Conservation (phyloP, 2,888 invertebrate species). For the Rugalucina vietnamica region DNA sequence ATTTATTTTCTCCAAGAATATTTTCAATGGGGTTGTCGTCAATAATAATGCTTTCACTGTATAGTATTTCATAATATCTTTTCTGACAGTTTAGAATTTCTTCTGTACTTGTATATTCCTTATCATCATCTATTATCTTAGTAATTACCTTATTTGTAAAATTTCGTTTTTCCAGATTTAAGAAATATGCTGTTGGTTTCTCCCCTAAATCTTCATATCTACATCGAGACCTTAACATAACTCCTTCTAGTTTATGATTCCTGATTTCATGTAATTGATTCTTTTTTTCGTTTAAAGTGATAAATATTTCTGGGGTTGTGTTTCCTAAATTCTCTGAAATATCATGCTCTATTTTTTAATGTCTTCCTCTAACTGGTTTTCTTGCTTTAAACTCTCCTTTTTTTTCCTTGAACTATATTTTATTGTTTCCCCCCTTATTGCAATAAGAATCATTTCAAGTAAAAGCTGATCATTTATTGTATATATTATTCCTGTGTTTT, state of each 20-base stretch:
- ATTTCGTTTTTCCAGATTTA: not conserved
- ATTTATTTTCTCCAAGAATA: not conserved
- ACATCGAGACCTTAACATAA: not conserved
- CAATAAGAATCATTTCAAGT: not conserved
- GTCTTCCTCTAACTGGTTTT: not conserved
- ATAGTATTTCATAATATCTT: not conserved
- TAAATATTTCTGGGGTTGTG: not conserved
- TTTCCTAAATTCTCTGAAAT: not conserved
- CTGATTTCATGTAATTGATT: not conserved
- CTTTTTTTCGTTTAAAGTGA: not conserved
- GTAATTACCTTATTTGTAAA: not conserved
- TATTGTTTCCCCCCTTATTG: not conserved
- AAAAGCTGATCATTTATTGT: not conserved
- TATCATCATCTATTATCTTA: not conserved
- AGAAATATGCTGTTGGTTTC: not conserved
- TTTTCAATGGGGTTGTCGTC: not conserved
- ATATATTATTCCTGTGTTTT: not conserved
- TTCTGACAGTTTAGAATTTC: not conserved
- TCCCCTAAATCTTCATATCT: not conserved
- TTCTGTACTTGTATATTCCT: not conserved
- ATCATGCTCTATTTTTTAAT: not conserved
- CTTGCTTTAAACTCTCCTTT: not conserved
- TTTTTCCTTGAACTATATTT: not conserved
- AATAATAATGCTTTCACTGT: not conserved
- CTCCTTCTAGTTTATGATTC: not conserved